Evolutionary conservation across 2,113 vertebrate genomes (phyloP).

Genomic region (Cynopterus brachyotis): DNA sequence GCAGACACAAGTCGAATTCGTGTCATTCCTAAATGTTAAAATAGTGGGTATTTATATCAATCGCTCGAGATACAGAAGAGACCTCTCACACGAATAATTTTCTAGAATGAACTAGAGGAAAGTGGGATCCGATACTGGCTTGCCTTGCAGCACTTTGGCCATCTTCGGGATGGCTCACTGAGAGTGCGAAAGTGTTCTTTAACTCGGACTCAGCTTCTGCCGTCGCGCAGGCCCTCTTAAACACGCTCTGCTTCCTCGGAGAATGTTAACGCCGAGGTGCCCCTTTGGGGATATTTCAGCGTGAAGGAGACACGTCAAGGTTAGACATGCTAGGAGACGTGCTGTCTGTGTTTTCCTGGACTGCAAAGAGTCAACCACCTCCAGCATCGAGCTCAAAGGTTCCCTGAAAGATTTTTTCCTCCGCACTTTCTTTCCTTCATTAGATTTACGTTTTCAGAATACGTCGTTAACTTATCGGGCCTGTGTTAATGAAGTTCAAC

Average conservation of each 20-base stretch:
- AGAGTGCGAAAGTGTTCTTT: constrained; percentile 49
- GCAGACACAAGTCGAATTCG: constrained; percentile 36
- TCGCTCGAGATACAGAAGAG: constrained; percentile 32
- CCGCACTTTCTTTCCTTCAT: background rate
- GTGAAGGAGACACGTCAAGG: constrained; percentile 69
- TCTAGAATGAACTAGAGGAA: constrained; percentile 40
- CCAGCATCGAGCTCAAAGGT: background rate
- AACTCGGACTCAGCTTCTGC: constrained; percentile 47
- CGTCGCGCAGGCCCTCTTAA: constrained; percentile 66
- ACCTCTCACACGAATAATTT: constrained; percentile 60
- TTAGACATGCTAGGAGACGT: constrained; percentile 52
- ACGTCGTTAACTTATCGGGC: background rate
- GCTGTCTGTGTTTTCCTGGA: background rate
- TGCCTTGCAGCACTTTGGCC: constrained; percentile 43
- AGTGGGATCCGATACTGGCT: background rate
- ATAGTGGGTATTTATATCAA: constrained; percentile 58
- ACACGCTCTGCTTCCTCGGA: constrained; percentile 65
- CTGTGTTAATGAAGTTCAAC: background rate
- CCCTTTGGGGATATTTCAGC: constrained; percentile 50
- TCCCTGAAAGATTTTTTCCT: background rate
- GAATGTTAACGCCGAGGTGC: constrained; percentile 69
- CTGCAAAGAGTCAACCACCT: constrained; percentile 48
- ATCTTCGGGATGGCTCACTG: constrained; percentile 58
- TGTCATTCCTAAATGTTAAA: constrained; percentile 43
- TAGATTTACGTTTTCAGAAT: background rate